phyloP scores from a whole-genome alignment of 2,113 vertebrate species.

The Syrmaticus mikado region DNA sequence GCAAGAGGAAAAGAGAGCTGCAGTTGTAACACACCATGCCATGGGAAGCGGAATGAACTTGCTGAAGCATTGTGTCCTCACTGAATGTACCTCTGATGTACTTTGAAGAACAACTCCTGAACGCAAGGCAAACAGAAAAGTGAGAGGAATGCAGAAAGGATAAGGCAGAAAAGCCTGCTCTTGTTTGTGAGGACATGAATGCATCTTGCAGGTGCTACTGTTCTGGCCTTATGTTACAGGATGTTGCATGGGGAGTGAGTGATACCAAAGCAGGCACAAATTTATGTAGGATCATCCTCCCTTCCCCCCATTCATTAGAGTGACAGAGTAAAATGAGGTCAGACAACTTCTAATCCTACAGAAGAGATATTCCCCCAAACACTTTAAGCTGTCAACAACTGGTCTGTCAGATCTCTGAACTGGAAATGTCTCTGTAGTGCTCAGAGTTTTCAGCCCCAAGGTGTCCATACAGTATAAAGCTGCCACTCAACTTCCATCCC shows the following conservation, averaged over 20 bases:
- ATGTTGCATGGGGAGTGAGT: not conserved
- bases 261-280: not conserved
- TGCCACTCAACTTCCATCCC: not conserved
- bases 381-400: not conserved
- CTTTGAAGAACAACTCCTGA: not conserved
- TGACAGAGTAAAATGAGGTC: not conserved
- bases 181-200: not conserved
- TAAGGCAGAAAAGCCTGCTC: not conserved
- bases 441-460: not conserved
- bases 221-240: not conserved
- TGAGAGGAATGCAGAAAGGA: not conserved
- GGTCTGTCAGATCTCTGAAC: not conserved
- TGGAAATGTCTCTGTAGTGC: not conserved
- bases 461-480: not conserved
- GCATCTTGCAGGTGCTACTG: not conserved
- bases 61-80: not conserved
- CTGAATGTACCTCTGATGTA: not conserved
- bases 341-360: not conserved
- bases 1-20: not conserved
- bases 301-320: not conserved
- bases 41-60: not conserved
- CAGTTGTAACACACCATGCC: not conserved
- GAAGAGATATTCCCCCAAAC: not conserved
- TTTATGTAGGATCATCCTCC: not conserved
- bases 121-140: not conserved